Conservation (phyloP, 2,113 vertebrate species). For the Entosphenus tridentatus region DNA sequence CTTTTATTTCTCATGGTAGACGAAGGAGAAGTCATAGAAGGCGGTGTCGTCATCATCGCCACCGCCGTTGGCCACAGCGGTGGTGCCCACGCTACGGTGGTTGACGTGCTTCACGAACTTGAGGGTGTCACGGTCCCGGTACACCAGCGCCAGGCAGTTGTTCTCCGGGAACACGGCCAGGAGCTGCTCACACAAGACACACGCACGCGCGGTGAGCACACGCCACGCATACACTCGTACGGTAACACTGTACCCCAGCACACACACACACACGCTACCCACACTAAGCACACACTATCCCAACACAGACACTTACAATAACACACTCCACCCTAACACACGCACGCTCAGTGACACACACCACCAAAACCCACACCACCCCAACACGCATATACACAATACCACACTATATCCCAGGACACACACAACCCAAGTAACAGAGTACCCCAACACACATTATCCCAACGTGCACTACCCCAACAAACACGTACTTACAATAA, state of each 20-base stretch:
- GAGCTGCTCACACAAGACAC: slow-evolving; percentile 28
- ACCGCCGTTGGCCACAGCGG: slow-evolving; percentile 22
- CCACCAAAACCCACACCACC: no score
- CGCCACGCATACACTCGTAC: background rate
- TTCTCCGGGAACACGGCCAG: slow-evolving; percentile 66
- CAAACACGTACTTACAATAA: no score
- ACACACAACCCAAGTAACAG: no score
- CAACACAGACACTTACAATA: no score
- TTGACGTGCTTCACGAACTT: slow-evolving; percentile 87
- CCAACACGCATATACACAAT: no score
- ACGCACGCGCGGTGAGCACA: slow-evolving; percentile 7
- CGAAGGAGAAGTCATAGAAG: slow-evolving; percentile 72
- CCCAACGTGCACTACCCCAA: no score
- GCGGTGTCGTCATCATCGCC: slow-evolving; percentile 15
- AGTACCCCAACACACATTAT: no score
- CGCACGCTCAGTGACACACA: no score
- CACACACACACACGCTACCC: no score
- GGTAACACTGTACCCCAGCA: background rate
- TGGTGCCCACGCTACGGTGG: slow-evolving; percentile 27
- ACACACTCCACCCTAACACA: no score
- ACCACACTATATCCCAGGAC: no score
- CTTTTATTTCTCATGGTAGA: slow-evolving; percentile 55
- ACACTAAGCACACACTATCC: no score
- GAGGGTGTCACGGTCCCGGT: slow-evolving; percentile 76
- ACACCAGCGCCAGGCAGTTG: slow-evolving; percentile 69